Percentiles rank a stretch among this genome's conserved stretches.
These are phyloP conservation scores for Gryon sp. DNA, from an alignment of 1,140 invertebrate species.

Conservation along the genomic window DNA sequence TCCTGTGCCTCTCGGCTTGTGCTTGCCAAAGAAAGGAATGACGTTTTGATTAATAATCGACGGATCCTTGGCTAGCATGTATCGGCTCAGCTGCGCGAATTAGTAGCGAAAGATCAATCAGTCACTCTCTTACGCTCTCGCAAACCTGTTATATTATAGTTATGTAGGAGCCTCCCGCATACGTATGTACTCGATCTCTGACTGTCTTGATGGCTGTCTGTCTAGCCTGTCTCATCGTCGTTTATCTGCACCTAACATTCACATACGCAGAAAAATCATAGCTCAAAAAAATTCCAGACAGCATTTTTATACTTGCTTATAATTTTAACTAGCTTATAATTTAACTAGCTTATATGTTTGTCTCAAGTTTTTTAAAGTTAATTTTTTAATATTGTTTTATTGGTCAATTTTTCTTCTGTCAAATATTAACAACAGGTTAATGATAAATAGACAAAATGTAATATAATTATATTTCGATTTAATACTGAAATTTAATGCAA, in stretches of 20 bases:
- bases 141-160: conserved; percentile 65
- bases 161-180: conserved; percentile 52
- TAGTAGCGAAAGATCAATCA: conserved; percentile 65
- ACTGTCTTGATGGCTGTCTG: conserved; percentile 47
- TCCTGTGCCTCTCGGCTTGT: conserved; percentile 40
- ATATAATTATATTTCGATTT: too few species aligned
- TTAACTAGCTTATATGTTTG: conserved; percentile 14
- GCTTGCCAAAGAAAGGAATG: conserved; percentile 57
- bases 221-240: conserved; percentile 42
- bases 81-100: conserved; percentile 53
- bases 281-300: conserved; percentile 29
- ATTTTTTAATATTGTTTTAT: not conserved
- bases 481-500: too few species aligned
- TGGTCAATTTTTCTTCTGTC: not conserved
- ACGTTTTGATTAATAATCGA: conserved; percentile 68
- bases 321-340: too few species aligned
- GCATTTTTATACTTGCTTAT: conserved; percentile 46
- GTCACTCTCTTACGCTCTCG: conserved; percentile 51
- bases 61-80: conserved; percentile 52
- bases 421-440: too few species aligned
- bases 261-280: conserved; percentile 22
- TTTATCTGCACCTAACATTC: conserved; percentile 27
- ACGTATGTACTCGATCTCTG: conserved; percentile 43
- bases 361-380: conserved; percentile 1
- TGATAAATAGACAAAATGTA: too few species aligned